Percentiles rank a stretch among this genome's conserved stretches.
Conservation (phyloP, 2,113 vertebrate genomes). For the Anhinga rufa region DNA sequence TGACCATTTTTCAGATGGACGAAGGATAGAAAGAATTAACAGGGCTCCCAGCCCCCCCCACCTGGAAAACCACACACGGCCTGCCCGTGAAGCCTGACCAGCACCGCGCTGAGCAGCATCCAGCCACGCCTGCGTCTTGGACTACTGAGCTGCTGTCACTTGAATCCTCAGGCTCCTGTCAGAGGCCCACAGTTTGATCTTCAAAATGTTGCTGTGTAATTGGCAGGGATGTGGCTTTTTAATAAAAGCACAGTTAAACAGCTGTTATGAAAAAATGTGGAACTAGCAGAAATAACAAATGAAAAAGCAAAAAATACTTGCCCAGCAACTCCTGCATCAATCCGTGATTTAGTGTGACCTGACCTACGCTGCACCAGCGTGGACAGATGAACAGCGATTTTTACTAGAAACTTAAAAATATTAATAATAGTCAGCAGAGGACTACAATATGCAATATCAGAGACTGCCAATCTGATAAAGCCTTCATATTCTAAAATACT, state of each 20-base stretch:
- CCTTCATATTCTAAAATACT: not conserved
- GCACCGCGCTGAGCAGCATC: not conserved
- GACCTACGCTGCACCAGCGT: not conserved
- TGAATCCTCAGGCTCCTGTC: not conserved
- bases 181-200: not conserved
- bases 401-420: not conserved
- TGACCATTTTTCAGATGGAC: not conserved
- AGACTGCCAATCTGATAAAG: not conserved
- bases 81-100: not conserved
- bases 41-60: not conserved
- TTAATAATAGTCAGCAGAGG: not conserved
- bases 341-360: not conserved
- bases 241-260: not conserved
- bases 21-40: not conserved
- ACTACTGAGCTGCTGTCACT: not conserved
- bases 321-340: not conserved
- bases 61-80: not conserved
- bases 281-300: not conserved
- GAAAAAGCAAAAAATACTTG: not conserved
- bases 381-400: not conserved
- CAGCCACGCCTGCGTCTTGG: fast-evolving
- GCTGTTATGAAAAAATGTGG: not conserved
- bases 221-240: not conserved
- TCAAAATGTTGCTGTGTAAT: not conserved
- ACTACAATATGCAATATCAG: not conserved